These are phyloP conservation scores for Tenthredo mesomela DNA, from an alignment of 2,888 invertebrate species.

Conservation along the genomic window DNA sequence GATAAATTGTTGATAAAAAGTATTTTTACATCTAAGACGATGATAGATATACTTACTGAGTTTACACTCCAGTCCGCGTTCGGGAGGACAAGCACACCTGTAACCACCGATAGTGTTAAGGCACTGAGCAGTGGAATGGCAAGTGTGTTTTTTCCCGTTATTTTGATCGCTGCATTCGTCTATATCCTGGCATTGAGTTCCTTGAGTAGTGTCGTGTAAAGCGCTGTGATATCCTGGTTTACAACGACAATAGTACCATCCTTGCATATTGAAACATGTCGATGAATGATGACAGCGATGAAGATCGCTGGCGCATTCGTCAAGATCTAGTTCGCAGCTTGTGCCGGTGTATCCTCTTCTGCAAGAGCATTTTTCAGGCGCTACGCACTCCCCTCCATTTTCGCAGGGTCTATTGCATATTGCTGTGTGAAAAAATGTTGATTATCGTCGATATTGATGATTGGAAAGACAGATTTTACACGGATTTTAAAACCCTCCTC, in stretches of 20 bases:
- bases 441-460: neutral
- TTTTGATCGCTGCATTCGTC: conserved; percentile 89
- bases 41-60: conserved; percentile 80
- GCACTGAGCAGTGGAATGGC: conserved; percentile 89
- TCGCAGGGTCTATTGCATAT: conserved; percentile 89
- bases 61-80: conserved; percentile 81
- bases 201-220: conserved; percentile 80
- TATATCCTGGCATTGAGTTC: conserved; percentile 86
- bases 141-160: conserved; percentile 83
- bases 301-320: conserved; percentile 88
- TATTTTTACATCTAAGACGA: neutral
- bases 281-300: conserved; percentile 88
- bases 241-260: conserved; percentile 94
- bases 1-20: conserved; percentile 23
- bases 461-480: neutral
- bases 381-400: conserved; percentile 90
- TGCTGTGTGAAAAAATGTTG: conserved; percentile 80
- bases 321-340: conserved; percentile 92
- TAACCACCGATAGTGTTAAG: conserved; percentile 90
- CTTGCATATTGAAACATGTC: conserved; percentile 92
- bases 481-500: neutral
- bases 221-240: conserved; percentile 87
- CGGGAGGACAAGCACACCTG: conserved; percentile 85
- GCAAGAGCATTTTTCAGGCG: conserved; percentile 89
- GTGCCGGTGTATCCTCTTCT: conserved; percentile 89